Evolutionary conservation across 2,888 invertebrate genomes (phyloP), one percentile per base, ranked within the genome.

Genomic region (Leptopterna dolabrata): DNA sequence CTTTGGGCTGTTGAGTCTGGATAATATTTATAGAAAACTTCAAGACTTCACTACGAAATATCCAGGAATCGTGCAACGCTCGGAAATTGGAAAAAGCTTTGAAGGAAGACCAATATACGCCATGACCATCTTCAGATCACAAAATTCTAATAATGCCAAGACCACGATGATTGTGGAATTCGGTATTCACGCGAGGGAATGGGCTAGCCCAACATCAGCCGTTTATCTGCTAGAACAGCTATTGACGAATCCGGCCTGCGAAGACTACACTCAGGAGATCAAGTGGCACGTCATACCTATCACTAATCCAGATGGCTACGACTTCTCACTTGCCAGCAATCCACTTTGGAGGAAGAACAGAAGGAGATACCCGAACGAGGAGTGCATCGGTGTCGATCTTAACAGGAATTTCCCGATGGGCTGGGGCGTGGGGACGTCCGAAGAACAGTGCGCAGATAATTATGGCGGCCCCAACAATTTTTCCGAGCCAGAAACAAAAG

Each of bases 221-320:
- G 11, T 78, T 19, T 45, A 24, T 24, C 14, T 47, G 7, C 14
- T 78, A 3, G 7, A 78, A 24, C 24, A 78, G 24, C 1, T 78
- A 4, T 16, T 78, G 13, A 45, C 16, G 3, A 51, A 55, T n/a
- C 27, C 30, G 13, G 36, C 16, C 0, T 73, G 73, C 7, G 19
- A 24, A 30, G 73, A 19, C 36, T 19, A n/a, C 13, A 36, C n/a
- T 4, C 16, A 16, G 2, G 4, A 36, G 9, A 30, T 73, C n/a
- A 73, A 73, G 14, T 81, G 81, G 81, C 55, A 81, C 55, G 27
- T 81, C n/a, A 51, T 81, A n/a, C 81, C 81, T 6, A 30, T 81
- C 14, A 2, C 19, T 1, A 81, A 81, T 30, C 81, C 81, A 11
- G 81, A 81, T 36, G 81, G 81, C 6, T 81, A 29, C 43, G 0